Conservation (phyloP, 1,140 invertebrate genomes). For the Brachionus rotundiformis region DNA sequence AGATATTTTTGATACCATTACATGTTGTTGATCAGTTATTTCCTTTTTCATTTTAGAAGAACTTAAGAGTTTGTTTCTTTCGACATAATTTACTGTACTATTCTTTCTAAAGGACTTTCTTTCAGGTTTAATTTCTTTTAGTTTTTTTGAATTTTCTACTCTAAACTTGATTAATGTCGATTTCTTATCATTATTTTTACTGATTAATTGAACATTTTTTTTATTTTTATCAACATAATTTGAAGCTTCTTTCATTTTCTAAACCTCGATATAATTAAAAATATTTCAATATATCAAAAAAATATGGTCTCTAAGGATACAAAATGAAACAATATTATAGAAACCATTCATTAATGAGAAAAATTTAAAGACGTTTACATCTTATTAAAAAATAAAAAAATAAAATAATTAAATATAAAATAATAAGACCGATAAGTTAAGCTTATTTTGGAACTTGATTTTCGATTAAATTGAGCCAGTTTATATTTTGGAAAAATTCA, state of each 20-base stretch:
- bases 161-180: not conserved
- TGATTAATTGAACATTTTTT: not conserved
- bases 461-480: slow-evolving; percentile 78
- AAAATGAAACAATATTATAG: not conserved
- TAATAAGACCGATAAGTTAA: too few species aligned
- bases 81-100: not conserved
- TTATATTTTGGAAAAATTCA: slow-evolving; percentile 78
- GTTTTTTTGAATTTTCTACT: not conserved
- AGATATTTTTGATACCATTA: not conserved
- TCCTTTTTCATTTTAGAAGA: not conserved
- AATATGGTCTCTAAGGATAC: not conserved
- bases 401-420: not conserved
- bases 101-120: not conserved
- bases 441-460: slow-evolving; percentile 73
- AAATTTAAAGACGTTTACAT: not conserved
- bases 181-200: not conserved
- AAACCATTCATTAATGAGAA: not conserved
- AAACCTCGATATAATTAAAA: not conserved
- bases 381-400: not conserved
- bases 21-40: not conserved
- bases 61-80: not conserved
- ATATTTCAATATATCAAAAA: not conserved
- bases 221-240: not conserved
- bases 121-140: not conserved
- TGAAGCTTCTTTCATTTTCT: not conserved